Conservation (phyloP, 1,140 invertebrate species). For the Heterodera carotae region DNA sequence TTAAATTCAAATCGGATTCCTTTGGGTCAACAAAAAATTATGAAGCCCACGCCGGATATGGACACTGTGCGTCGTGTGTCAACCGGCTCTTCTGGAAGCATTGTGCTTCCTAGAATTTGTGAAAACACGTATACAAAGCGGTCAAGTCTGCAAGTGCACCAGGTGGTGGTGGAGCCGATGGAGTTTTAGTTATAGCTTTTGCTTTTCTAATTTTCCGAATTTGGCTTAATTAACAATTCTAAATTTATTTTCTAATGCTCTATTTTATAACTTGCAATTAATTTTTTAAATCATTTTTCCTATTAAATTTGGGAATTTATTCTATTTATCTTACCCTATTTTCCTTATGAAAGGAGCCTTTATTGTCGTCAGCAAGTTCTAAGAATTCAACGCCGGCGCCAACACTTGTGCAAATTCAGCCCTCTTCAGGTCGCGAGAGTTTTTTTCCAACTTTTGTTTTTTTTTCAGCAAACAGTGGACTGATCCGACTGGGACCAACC, state of each 20-base stretch:
- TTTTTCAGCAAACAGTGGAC: slow-evolving; percentile 6
- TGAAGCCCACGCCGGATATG: background rate
- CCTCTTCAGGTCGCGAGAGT: background rate
- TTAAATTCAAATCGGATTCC: background rate
- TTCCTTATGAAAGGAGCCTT: slow-evolving; percentile 48
- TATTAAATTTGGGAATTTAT: background rate
- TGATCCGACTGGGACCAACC: slow-evolving; percentile 39
- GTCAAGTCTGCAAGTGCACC: background rate
- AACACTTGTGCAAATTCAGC: slow-evolving; percentile 31
- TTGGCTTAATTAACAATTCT: too few species aligned
- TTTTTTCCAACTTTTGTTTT: background rate
- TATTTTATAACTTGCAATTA: background rate
- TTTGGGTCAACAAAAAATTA: too few species aligned
- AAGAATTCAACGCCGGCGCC: slow-evolving; percentile 55
- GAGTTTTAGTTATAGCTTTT: too few species aligned
- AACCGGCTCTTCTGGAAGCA: background rate
- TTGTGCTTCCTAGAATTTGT: background rate
- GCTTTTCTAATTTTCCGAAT: too few species aligned
- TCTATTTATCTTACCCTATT: slow-evolving; percentile 13
- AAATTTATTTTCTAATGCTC: slow-evolving; percentile 16
- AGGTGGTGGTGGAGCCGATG: background rate
- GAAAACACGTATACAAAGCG: background rate
- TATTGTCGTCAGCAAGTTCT: slow-evolving; percentile 55
- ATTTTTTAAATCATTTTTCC: slow-evolving; percentile 4
- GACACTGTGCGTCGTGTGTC: background rate